Percentiles rank a stretch among this genome's conserved stretches.
Evolutionary conservation across 2,113 vertebrate genomes (phyloP).

Genomic region (Thunnus maccoyii): DNA sequence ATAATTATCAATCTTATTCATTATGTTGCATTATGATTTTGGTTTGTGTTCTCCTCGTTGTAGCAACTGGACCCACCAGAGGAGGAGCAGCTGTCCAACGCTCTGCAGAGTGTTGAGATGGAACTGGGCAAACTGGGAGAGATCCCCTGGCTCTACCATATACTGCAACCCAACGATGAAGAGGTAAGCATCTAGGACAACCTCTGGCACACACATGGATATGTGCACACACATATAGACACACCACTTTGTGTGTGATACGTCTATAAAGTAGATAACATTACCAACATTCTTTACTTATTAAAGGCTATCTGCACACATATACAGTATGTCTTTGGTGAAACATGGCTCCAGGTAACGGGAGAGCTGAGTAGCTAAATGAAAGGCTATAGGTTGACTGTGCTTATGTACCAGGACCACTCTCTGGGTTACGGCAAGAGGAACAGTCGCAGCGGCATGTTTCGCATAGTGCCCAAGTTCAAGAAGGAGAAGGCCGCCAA

Average conservation of each 20-base stretch:
- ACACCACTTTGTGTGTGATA: neutral
- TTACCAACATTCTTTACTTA: no score
- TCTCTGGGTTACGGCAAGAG: constrained; percentile 96
- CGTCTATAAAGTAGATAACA: neutral
- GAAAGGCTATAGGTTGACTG: constrained; percentile 83
- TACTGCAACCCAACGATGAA: constrained; percentile 94
- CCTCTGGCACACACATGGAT: neutral
- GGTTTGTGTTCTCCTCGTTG: neutral
- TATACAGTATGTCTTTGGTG: constrained; percentile 6
- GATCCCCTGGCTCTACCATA: constrained; percentile 95
- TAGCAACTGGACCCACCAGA: constrained; percentile 95
- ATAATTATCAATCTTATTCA: neutral
- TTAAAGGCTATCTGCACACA: no score
- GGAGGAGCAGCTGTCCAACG: constrained; percentile 91
- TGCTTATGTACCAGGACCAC: constrained; percentile 89
- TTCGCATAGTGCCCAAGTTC: constrained; percentile 98
- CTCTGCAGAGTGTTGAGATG: constrained; percentile 91
- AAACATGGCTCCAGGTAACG: constrained; percentile 47
- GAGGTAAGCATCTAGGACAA: constrained; percentile 86
- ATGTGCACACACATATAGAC: neutral
- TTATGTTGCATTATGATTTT: neutral
- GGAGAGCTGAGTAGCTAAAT: constrained; percentile 73
- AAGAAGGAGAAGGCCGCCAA: constrained; percentile 96
- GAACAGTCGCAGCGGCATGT: constrained; percentile 95
- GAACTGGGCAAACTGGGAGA: constrained; percentile 94